Base-by-base conservation (phyloP, 2,113 vertebrate species). In the Carassius gibelio region DNA sequence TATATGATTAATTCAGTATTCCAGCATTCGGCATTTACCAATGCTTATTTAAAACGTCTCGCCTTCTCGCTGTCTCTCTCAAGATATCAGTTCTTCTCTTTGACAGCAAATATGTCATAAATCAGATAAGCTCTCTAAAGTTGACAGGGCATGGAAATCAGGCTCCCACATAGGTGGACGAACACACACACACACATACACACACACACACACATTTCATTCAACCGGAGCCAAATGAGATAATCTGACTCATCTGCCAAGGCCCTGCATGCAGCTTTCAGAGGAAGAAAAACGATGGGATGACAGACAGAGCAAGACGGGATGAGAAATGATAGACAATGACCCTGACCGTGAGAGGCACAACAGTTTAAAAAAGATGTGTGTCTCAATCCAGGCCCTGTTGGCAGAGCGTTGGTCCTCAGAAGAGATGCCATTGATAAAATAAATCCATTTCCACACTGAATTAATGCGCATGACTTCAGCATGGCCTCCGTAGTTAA, bases 331-430 rank as follows among this genome's bases (percentile, higher is more conserved):
- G 50, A 81, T 15, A 66, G 78, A 66, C 26, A 88, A 79, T 88
- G 88, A 84, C 82, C 77, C 52, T 76, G 84, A 81, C 85, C 89
- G 85, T 72, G 36, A 91, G 69, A 89, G 71, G 90, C 88, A 85
- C 68, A 84, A 84, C 85, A 52, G 48, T n/a, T 55, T 9, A 45
- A 72, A 69, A 81, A 62, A 42, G 50, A 50, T 75, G 45, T 38
- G 23, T 14, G 48, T 75, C 68, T 38, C 34, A 21, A 50, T 75
- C 59, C 69, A 19, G 55, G 26, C 69, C 79, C 57, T 17, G 15
- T 48, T 75, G 79, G 72, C 62, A 69, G 30, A 78, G 64, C 26
- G 45, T 17, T 86, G 55, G 82, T 30, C 52, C 57, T 21, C 55
- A 61, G 78, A 81, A 48, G 78, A 81, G 78, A 81, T 66, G 42